A percentile compares a stretch with the other conserved stretches of the same genome.
These are phyloP conservation scores for Hippocampus zosterae DNA, from an alignment of 2,113 vertebrate genomes.

Conservation along the genomic window DNA sequence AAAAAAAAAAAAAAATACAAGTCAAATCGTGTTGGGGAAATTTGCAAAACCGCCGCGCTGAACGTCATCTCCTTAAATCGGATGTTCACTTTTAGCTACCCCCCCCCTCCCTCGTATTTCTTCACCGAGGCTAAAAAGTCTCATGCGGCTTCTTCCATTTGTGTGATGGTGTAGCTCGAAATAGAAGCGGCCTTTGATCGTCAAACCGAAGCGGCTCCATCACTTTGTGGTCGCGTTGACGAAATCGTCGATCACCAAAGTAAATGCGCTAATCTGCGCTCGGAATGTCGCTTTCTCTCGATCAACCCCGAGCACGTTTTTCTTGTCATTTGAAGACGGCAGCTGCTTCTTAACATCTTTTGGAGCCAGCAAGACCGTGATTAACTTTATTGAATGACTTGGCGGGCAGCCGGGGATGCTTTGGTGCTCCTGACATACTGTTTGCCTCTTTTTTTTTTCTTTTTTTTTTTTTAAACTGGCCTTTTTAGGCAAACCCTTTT, in stretches of 20 bases:
- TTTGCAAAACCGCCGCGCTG: too few species aligned
- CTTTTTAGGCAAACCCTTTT: too few species aligned
- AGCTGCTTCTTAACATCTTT: slow-evolving; percentile 5
- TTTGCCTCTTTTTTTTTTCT: not conserved
- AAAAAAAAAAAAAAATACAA: too few species aligned
- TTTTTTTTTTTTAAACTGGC: too few species aligned
- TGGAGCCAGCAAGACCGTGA: slow-evolving; percentile 5
- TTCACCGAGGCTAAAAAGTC: not conserved
- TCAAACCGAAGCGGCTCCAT: not conserved
- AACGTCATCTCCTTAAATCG: too few species aligned
- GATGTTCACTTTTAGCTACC: slow-evolving; percentile 3
- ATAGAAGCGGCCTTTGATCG: not conserved
- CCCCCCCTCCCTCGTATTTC: not conserved
- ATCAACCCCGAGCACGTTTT: not conserved
- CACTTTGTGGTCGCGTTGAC: not conserved
- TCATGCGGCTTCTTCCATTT: not conserved
- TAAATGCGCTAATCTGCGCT: not conserved
- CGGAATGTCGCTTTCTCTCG: not conserved
- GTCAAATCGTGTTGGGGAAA: too few species aligned
- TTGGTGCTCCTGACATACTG: slow-evolving; percentile 3
- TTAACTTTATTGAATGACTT: slow-evolving; percentile 28
- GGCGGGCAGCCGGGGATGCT: slow-evolving; percentile 4
- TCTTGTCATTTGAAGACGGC: not conserved
- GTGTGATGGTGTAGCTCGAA: not conserved
- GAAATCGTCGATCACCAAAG: not conserved